Evolutionary conservation across 2,888 invertebrate genomes (phyloP), one percentile per base, ranked within the genome.

Genomic region (Troides oblongomaculatus): DNA sequence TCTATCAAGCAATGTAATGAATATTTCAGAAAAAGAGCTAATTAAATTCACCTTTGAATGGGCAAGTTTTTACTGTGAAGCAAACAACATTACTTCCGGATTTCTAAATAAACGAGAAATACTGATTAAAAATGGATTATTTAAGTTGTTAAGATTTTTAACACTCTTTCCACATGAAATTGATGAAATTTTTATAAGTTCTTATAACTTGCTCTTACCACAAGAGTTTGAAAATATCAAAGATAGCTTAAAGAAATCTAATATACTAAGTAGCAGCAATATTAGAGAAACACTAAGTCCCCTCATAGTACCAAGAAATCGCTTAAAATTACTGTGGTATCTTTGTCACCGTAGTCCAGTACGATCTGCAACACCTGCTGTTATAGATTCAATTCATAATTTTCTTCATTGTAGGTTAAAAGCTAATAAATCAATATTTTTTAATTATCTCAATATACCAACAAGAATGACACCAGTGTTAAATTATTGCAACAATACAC

Each of bases 41-140:
- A 92, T 94, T 57, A 88, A 88, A 73, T 85, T 90, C 77, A 89
- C 93, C 23, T 87, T 94, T 79, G 87, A 90, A 71, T 95, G 95
- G 95, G 90, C 93, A 59, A 75, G 83, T 66, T 79, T 84, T 74
- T 94, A 93, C 78, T 94, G 94, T 77, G 79, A 89, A 78, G 84
- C 87, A 73, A 85, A 87, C 74, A 84, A 88, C 72, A 76, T 93
- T 21, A 76, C 83, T 62, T 77, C 80, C 57, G 87, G 88, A 64
- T 77, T 88, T 68, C 86, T 90, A 73, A 93, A 92, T 77, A 87
- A 93, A 77, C 84, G 92, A 68, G 81, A 86, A 60, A 72, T 92
- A 57, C 77, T 94, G 68, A 81, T 84, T 61, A 86, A 88, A 53
- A 84, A 85, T 76, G 90, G 87, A n/a, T 78, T 93, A 66, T 86